phyloP scores from a whole-genome alignment of 2,113 vertebrate species.

The Siniperca knerii region DNA sequence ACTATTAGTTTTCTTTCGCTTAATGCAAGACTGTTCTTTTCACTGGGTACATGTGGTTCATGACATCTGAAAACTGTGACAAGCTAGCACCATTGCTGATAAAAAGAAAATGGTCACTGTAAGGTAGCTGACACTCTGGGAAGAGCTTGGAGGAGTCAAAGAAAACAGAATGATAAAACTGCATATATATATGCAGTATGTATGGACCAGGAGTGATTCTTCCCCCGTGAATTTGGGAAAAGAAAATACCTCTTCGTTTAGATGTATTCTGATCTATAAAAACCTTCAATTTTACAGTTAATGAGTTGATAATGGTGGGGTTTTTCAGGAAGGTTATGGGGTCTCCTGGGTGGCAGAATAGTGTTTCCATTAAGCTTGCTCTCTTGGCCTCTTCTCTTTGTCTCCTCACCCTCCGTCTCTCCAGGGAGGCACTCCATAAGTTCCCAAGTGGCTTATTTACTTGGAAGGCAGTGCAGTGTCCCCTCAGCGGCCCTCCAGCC shows the following conservation, averaged over 20 bases:
- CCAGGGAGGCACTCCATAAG: constrained; percentile 46
- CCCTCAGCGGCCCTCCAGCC: constrained; percentile 44
- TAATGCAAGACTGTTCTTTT: not conserved
- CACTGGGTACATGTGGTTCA: not conserved
- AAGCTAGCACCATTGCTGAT: not conserved
- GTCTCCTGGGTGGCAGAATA: constrained; percentile 44
- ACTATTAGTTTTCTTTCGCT: not conserved
- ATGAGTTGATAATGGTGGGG: constrained; percentile 20
- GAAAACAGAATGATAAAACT: not conserved
- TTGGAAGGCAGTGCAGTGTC: constrained; percentile 34
- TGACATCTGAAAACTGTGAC: not conserved
- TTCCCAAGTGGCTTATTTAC: constrained; percentile 70
- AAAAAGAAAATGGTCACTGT: not conserved
- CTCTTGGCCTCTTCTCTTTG: constrained; percentile 54
- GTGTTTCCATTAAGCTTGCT: constrained; percentile 57
- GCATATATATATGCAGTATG: too few relatives aligned
- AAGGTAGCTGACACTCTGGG: not conserved
- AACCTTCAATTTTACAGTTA: constrained; percentile 2
- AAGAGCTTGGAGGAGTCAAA: not conserved
- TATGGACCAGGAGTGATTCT: not conserved
- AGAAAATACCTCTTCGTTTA: not conserved
- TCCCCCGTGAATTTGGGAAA: not conserved
- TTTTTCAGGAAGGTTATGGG: constrained; percentile 17
- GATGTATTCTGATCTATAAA: constrained; percentile 17
- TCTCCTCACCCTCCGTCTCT: constrained; percentile 27